Base-by-base conservation (phyloP, 2,797 vertebrate species). In the Sitta carolinensis region DNA sequence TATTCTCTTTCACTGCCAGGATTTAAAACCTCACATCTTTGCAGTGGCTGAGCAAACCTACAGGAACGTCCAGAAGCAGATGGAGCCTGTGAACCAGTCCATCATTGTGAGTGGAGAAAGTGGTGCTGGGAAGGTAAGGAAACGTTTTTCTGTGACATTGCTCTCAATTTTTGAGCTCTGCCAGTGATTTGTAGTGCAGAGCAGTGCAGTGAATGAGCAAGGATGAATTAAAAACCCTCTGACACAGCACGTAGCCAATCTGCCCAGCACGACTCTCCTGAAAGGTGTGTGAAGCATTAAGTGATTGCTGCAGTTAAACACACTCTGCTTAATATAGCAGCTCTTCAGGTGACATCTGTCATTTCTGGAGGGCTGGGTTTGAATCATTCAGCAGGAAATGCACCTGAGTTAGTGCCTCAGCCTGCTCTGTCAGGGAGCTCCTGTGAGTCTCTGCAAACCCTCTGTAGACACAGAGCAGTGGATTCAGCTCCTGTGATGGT, bases 21-120 rank as follows among this genome's bases (percentile, higher is more conserved):
- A 97, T 89, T 98, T 98, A 88, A 99, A 99, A 91, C 99, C 99
- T 63, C 99, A 99, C 91, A 98, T 99, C 92, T 99, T 99, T 94
- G 98, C 98, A 29, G 98, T 99, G 95, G 99, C 99, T 10, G 99
- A 99, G 95, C 98, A 99, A 95, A 99, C 98, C 52, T 99, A 99
- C 97, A 98, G 99, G 92, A 99, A 99, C 3, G 98, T 99, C 72
- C 98, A 98, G 95, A 98, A 98, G 76, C 98, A 98, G 94, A 96
- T 98, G 67, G 98, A 98, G 40, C 99, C 98, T 0, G 93, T 98
- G 47, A 98, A 99, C 97, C 99, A 99, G 90, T 99, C 99, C 13
- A 97, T 99, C 94, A 98, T 99, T 95, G 98, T 99, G 95, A 99
- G 99, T 40, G 99, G 99, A 58, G 99, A 99, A 97, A 99, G 99